Base-by-base conservation (phyloP, 2,888 invertebrate genomes). In the Tillus elongatus region DNA sequence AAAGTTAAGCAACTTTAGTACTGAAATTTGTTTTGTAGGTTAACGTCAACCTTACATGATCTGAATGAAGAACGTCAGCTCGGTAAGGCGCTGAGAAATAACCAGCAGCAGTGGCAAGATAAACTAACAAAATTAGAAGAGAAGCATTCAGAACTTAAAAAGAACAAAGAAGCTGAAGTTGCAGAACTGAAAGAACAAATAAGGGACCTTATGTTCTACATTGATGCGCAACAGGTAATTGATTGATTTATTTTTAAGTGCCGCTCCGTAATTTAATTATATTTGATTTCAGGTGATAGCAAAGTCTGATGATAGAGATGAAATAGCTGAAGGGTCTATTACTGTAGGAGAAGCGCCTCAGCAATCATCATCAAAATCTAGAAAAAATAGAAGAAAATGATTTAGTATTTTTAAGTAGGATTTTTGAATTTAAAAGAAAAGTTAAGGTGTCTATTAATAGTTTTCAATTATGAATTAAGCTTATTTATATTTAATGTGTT, bases 151-250 rank as follows among this genome's bases (percentile, higher is more conserved):
- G 71, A 58, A 62, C 64, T 40, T 39, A 56, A 59, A 60, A 58
- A 49, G 56, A 66, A 44, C 54, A 73, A 73, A 46, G 72, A 74
- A 37, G 54, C 64, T 31, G 81, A 93, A 74, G 73, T 92, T n/a
- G 49, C 66, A 0, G 91, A 93, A 12, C 70, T 97, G 15, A 80
- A 83, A 48, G 96, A 97, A 53, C 93, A 98, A 70, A 73, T 98
- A 4, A 75, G 89, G 19, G 98, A 98, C 71, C 74, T 98, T 33
- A 93, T 96, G 92, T 93, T 97, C 69, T 95, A 85, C 63, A 77
- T 98, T 52, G 90, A 95, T 49, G 95, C 93, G 1, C 86, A 87
- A 60, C 56, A 62, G 41, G 63, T 63, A 36, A 42, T 49, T 44
- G n/a, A 30, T 33, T 8, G 4, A 8, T 6, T 8, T 6, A 31